Evolutionary conservation across 2,888 invertebrate species (phyloP).

Genomic region (Cremastinae sp.): DNA sequence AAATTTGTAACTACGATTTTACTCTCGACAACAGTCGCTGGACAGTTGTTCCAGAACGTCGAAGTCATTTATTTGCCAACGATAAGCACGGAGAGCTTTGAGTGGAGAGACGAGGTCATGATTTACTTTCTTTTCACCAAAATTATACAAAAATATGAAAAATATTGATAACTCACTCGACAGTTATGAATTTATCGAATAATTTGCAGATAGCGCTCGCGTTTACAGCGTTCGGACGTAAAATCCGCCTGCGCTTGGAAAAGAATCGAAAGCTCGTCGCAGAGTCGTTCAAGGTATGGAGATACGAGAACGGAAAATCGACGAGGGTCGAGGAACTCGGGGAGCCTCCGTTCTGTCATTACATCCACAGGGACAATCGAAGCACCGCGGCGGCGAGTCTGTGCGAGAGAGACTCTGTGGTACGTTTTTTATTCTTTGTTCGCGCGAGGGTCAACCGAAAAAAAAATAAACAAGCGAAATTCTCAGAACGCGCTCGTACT

Average conservation of each 20-base stretch:
- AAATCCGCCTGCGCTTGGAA: conserved; percentile 84
- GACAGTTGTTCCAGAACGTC: conserved; percentile 34
- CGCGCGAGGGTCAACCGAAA: background rate
- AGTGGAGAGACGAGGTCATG: conserved; percentile 46
- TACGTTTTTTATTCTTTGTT: conserved; percentile 78
- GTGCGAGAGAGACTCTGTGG: conserved; percentile 85
- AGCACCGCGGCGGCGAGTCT: conserved; percentile 86
- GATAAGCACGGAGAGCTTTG: conserved; percentile 21
- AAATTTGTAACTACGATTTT: no score
- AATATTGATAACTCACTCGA: background rate
- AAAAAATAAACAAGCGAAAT: background rate
- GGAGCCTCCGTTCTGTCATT: conserved; percentile 83
- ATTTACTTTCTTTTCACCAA: background rate
- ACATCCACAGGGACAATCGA: conserved; percentile 83
- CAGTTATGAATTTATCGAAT: background rate
- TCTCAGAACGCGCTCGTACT: conserved; percentile 86
- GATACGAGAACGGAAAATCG: conserved; percentile 79
- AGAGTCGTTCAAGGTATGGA: conserved; percentile 84
- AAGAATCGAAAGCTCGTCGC: conserved; percentile 85
- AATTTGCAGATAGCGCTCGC: conserved; percentile 72
- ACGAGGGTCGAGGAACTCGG: conserved; percentile 67
- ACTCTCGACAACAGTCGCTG: no score
- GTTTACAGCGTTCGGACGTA: conserved; percentile 73
- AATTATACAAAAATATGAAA: background rate
- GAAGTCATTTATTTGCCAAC: conserved; percentile 55